phyloP scores from a whole-genome alignment of 2,797 vertebrate species.

The Acanthurus leucopareius region DNA sequence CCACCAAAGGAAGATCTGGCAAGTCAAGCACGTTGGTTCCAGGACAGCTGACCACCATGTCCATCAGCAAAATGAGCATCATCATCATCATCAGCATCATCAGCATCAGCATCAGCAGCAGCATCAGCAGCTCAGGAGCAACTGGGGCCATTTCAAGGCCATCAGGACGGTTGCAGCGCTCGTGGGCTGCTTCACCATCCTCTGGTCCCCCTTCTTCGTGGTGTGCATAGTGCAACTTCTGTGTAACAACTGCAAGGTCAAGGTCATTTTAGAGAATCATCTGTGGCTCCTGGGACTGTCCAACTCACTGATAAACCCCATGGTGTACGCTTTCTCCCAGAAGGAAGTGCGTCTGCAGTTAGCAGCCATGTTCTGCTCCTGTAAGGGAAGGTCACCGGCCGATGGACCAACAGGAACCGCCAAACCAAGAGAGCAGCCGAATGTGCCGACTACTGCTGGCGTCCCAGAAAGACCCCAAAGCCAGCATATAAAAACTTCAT shows the following conservation, averaged over 20 bases:
- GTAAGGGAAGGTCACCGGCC: slow-evolving; percentile 58
- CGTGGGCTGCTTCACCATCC: slow-evolving; percentile 90
- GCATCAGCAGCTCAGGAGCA: slow-evolving; percentile 45
- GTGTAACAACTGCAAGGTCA: slow-evolving; percentile 85
- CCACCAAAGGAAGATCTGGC: slow-evolving; percentile 89
- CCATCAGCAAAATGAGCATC: neutral
- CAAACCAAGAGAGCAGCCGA: slow-evolving; percentile 6
- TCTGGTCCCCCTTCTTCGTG: slow-evolving; percentile 93
- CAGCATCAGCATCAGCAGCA: slow-evolving; percentile 22
- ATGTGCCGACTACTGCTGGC: slow-evolving; percentile 5
- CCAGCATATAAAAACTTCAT: no score
- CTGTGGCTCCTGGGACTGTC: slow-evolving; percentile 91
- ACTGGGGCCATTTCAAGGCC: slow-evolving; percentile 88
- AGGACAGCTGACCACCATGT: slow-evolving; percentile 7
- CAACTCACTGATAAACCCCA: slow-evolving; percentile 93
- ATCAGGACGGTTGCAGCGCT: slow-evolving; percentile 89
- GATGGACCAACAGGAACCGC: neutral
- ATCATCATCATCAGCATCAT: slow-evolving; percentile 35
- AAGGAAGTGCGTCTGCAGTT: slow-evolving; percentile 89
- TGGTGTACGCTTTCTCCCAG: slow-evolving; percentile 93
- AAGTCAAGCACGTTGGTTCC: slow-evolving; percentile 71
- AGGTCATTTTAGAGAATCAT: slow-evolving; percentile 86
- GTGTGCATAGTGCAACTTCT: slow-evolving; percentile 86
- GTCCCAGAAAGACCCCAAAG: slow-evolving; percentile 5
- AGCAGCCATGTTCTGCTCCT: slow-evolving; percentile 78